Percentiles rank a stretch among this genome's conserved stretches.
Evolutionary conservation across 2,797 vertebrate genomes (phyloP).

Genomic region (Triplophysa bombifrons): DNA sequence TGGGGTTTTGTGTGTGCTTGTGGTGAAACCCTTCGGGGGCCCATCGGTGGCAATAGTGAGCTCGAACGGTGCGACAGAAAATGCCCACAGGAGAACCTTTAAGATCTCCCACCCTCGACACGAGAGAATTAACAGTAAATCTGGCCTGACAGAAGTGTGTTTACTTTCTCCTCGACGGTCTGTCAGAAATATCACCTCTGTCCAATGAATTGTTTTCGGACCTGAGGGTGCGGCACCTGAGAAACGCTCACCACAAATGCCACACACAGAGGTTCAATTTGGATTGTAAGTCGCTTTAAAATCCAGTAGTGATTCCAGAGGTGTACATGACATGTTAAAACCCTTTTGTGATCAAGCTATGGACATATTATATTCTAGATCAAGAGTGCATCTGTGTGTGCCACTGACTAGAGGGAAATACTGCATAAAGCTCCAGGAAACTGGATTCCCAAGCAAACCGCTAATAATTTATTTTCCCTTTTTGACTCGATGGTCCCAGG

Average conservation of each 20-base stretch:
- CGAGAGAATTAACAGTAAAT: constrained; percentile 48
- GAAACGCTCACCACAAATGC: constrained; percentile 2
- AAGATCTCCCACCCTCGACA: constrained; percentile 49
- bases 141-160: constrained; percentile 35
- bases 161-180: constrained; percentile 33
- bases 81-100: constrained; percentile 55
- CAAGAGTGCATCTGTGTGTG: no score
- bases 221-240: constrained; percentile 2
- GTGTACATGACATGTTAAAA: not conserved
- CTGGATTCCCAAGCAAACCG: not conserved
- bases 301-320: not conserved
- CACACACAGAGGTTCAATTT: not conserved
- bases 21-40: constrained; percentile 12
- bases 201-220: constrained; percentile 5
- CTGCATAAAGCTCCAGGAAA: not conserved
- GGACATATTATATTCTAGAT: no score
- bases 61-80: constrained; percentile 25
- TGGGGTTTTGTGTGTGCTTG: constrained; percentile 19
- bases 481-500: not conserved
- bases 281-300: not conserved
- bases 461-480: not conserved
- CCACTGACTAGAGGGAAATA: not conserved
- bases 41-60: constrained; percentile 2
- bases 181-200: constrained; percentile 30
- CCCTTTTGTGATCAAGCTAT: not conserved